phyloP scores from a whole-genome alignment of 2,888 invertebrate species.

The Chymomyza procnemis region DNA sequence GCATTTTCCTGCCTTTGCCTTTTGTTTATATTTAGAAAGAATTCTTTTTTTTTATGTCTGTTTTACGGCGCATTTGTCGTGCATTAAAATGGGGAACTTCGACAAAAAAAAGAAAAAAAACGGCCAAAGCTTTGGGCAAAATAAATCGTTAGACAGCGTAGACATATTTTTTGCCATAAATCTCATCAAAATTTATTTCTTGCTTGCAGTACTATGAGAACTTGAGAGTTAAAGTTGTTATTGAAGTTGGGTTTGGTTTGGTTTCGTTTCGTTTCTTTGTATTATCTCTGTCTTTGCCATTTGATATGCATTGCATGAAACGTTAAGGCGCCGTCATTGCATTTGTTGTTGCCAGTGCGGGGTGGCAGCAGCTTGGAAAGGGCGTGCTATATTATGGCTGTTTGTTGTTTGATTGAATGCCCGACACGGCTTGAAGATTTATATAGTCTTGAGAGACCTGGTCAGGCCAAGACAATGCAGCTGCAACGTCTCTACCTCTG shows the following conservation, averaged over 20 bases:
- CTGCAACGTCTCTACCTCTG: not conserved
- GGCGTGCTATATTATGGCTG: not conserved
- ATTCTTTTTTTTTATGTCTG: slow-evolving; percentile 55
- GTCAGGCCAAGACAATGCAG: slow-evolving; percentile 27
- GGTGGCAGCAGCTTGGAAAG: not conserved
- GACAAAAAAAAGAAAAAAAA: no score
- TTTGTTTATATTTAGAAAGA: slow-evolving; percentile 69
- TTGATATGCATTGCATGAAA: slow-evolving; percentile 63
- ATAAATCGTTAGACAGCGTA: slow-evolving; percentile 20
- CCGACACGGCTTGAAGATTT: slow-evolving; percentile 59
- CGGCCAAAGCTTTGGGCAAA: slow-evolving; percentile 21
- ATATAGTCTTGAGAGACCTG: slow-evolving; percentile 34
- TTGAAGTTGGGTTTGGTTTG: slow-evolving; percentile 14
- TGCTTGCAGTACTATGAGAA: slow-evolving; percentile 41
- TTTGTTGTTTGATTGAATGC: slow-evolving; percentile 49
- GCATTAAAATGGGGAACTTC: slow-evolving; percentile 47
- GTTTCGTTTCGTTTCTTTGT: no score
- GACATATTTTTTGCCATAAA: slow-evolving; percentile 54
- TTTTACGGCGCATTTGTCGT: slow-evolving; percentile 45
- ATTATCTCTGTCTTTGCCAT: slow-evolving; percentile 20
- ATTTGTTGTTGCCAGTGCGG: not conserved
- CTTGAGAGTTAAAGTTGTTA: slow-evolving; percentile 9
- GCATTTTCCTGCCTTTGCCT: slow-evolving; percentile 27
- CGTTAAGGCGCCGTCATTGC: not conserved
- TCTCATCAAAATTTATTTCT: slow-evolving; percentile 63